Evolutionary conservation across 1,140 invertebrate species (phyloP), one percentile per base, ranked within the genome.

Genomic region (Delia radicum): DNA sequence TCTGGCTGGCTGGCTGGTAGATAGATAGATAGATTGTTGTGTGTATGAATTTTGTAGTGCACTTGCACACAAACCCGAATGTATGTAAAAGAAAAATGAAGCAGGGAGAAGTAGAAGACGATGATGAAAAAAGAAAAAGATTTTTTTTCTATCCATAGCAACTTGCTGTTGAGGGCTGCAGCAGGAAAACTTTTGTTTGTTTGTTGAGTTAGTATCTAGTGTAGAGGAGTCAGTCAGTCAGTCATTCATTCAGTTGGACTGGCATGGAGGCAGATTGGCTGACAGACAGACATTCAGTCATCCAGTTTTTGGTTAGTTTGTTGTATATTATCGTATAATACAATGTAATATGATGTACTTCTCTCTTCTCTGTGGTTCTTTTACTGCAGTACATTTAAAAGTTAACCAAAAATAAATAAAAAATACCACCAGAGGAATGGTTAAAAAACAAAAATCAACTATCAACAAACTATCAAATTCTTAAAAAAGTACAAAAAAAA

Each of bases 1-100:
- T 15, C 15, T 48, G 46, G n/a, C 15, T 48, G 42, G 42, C n/a
- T 15, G 5, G 48, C 10, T 55, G 48, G 48, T 55, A 21, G 48
- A 21, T 55, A 18, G 48, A 21, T 55, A n/a, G n/a, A n/a, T n/a
- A n/a, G n/a, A n/a, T n/a, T 55, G 0, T 63, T 27, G 62, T 69
- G 65, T 69, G 37, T 67, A 69, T 21, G 24, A 55, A 21, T 42
- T 48, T 55, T 69, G 29, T 69, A 69, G 65, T 67, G 63, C 63
- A 67, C 63, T 67, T 67, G 63, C 63, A 67, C 63, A 67, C 63
- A 67, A 67, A 67, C 31, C 21, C 65, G 29, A 69, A 69, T 69
- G 29, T 37, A 26, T 33, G 65, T 69, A 21, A 37, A 69, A 33
- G 24, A 69, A 33, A 37, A 69, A 18, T 24, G n/a, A 10, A 69